A percentile compares a stretch with the other conserved stretches of the same genome.
Evolutionary conservation across 2,113 vertebrate species (phyloP).

Genomic region (Xiphias gladius): DNA sequence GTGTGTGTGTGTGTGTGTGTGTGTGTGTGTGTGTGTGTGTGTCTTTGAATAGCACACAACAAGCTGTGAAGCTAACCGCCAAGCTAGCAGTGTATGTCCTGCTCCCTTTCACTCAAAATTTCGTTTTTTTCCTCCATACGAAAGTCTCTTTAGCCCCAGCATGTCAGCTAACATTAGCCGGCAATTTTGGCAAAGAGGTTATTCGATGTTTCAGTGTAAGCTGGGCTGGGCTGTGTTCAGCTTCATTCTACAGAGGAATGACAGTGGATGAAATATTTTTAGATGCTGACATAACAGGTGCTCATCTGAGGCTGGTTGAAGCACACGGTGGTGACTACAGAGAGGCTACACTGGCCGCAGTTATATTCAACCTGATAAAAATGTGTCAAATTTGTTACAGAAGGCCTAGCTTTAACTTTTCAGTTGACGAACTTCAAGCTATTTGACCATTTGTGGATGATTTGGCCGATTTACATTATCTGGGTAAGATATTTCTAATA

Average conservation of each 20-base stretch:
- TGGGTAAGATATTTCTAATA: background rate
- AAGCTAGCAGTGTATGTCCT: constrained; percentile 25
- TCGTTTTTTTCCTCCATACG: background rate
- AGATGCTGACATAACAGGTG: constrained; percentile 76
- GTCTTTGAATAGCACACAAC: constrained; percentile 45
- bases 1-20: constrained; percentile 33
- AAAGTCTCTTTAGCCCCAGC: background rate
- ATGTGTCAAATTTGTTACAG: background rate
- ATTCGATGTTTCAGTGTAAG: background rate
- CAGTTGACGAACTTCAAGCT: background rate
- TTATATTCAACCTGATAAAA: background rate
- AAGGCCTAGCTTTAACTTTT: background rate
- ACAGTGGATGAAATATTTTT: constrained; percentile 72
- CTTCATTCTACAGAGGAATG: constrained; percentile 13
- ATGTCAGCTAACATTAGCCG: background rate
- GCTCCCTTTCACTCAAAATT: background rate
- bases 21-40: constrained; percentile 31
- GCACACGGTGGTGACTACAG: constrained; percentile 16
- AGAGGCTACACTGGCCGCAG: background rate
- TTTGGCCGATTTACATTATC: background rate
- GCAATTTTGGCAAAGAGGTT: background rate
- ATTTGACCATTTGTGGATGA: background rate
- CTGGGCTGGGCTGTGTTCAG: constrained; percentile 15
- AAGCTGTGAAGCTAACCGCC: constrained; percentile 32
- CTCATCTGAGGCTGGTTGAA: constrained; percentile 30